phyloP scores from a whole-genome alignment of 2,797 vertebrate genomes.

The Argyrosomus regius region DNA sequence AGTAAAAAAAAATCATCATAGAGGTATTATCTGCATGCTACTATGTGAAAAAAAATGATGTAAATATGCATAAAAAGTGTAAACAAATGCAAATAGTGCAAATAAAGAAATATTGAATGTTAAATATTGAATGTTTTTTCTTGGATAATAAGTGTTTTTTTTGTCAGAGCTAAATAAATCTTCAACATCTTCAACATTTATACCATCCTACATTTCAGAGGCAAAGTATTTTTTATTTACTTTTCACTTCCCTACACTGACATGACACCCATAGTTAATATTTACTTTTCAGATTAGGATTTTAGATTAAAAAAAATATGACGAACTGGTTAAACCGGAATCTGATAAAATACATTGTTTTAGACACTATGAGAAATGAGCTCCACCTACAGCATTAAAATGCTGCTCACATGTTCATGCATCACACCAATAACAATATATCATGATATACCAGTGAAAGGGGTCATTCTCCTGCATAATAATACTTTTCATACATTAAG shows the following conservation, averaged over 20 bases:
- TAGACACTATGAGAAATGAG: neutral
- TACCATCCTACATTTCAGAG: neutral
- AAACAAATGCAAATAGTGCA: neutral
- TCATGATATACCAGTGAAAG: neutral
- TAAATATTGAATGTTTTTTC: neutral
- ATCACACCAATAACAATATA: neutral
- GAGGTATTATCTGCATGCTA: neutral
- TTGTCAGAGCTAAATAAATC: neutral
- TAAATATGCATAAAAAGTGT: neutral
- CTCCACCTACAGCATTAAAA: neutral
- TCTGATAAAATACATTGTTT: neutral
- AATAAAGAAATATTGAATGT: neutral
- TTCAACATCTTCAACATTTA: neutral
- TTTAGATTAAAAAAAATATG: neutral
- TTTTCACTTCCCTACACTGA: neutral
- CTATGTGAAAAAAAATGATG: neutral
- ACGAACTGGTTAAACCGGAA: neutral
- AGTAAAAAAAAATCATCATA: neutral
- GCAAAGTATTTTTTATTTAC: neutral
- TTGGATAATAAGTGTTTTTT: neutral
- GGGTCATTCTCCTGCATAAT: neutral
- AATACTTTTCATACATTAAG: neutral
- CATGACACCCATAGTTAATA: neutral
- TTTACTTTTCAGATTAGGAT: neutral
- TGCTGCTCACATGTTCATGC: neutral